Conservation (phyloP, 2,888 invertebrate species). For the Thecocarcelia acutangulata region DNA sequence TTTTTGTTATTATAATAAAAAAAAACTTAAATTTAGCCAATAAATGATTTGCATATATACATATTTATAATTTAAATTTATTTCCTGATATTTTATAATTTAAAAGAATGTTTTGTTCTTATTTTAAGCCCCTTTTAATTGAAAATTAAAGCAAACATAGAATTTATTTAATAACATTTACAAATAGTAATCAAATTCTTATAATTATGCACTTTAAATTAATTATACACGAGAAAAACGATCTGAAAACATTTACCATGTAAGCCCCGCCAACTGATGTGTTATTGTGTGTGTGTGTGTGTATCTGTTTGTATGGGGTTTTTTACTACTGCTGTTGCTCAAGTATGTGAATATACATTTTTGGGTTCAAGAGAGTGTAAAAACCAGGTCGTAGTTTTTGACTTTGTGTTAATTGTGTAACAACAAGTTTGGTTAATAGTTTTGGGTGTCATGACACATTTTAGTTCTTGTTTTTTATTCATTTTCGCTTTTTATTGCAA, state of each 20-base stretch:
- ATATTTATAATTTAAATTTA: no score
- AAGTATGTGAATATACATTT: slow-evolving; percentile 1
- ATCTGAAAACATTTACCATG: not conserved
- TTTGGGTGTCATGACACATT: slow-evolving; percentile 22
- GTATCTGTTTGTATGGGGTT: not conserved
- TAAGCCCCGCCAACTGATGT: not conserved
- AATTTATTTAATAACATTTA: slow-evolving; percentile 49
- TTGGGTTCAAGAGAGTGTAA: slow-evolving; percentile 51
- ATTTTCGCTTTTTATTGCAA: not conserved
- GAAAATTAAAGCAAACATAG: not conserved
- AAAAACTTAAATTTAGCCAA: no score
- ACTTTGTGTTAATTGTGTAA: slow-evolving; percentile 39
- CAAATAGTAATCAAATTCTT: slow-evolving; percentile 32
- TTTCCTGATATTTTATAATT: no score
- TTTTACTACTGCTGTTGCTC: no score
- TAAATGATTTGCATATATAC: no score
- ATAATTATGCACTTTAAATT: slow-evolving; percentile 41
- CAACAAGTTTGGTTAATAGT: slow-evolving; percentile 33
- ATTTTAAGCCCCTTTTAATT: no score
- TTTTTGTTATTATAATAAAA: no score
- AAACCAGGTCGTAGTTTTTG: slow-evolving; percentile 63
- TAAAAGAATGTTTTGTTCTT: no score
- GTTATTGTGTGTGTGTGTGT: not conserved
- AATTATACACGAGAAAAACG: slow-evolving; percentile 21
- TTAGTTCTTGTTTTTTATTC: slow-evolving; percentile 5